These are phyloP conservation scores for Pimephales promelas DNA, from an alignment of 2,113 vertebrate genomes.

Conservation along the genomic window DNA sequence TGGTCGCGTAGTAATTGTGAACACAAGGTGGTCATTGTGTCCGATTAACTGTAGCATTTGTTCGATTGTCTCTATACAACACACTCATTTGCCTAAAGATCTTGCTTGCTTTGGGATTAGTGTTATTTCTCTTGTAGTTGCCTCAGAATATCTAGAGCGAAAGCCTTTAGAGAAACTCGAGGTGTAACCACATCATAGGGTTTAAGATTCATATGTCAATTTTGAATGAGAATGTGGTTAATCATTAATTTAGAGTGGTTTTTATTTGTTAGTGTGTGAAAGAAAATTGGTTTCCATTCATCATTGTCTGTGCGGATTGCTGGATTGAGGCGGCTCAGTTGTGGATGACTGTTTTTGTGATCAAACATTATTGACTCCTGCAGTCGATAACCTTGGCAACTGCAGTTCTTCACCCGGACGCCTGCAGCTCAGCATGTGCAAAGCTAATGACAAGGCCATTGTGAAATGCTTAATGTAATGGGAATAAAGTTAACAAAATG, in stretches of 20 bases:
- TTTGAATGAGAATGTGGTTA: slow-evolving; percentile 4
- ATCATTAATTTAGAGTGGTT: slow-evolving; percentile 15
- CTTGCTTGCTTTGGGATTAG: not conserved
- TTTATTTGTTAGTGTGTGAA: slow-evolving; percentile 16
- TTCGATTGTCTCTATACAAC: slow-evolving; percentile 7
- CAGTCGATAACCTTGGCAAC: slow-evolving; percentile 76
- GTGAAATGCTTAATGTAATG: slow-evolving; percentile 20
- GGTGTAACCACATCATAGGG: not conserved
- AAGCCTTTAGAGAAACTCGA: not conserved
- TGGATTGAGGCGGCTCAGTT: slow-evolving; percentile 58
- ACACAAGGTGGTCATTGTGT: slow-evolving; percentile 28
- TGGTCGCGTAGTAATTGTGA: not conserved
- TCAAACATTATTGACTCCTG: slow-evolving; percentile 78
- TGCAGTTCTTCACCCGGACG: slow-evolving; percentile 56
- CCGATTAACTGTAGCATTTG: slow-evolving; percentile 16
- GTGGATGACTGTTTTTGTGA: slow-evolving; percentile 73
- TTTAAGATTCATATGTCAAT: not conserved
- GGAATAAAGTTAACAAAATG: slow-evolving; percentile 19
- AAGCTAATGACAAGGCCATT: slow-evolving; percentile 43
- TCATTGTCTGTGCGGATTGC: slow-evolving; percentile 56
- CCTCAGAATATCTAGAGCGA: not conserved
- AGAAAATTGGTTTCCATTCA: slow-evolving; percentile 55
- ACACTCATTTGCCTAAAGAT: slow-evolving; percentile 20
- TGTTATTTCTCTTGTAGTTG: not conserved
- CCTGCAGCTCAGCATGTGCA: slow-evolving; percentile 47